Evolutionary conservation across 2,113 vertebrate genomes (phyloP), one percentile per base, ranked within the genome.

Genomic region (Dendrocopos noguchii): DNA sequence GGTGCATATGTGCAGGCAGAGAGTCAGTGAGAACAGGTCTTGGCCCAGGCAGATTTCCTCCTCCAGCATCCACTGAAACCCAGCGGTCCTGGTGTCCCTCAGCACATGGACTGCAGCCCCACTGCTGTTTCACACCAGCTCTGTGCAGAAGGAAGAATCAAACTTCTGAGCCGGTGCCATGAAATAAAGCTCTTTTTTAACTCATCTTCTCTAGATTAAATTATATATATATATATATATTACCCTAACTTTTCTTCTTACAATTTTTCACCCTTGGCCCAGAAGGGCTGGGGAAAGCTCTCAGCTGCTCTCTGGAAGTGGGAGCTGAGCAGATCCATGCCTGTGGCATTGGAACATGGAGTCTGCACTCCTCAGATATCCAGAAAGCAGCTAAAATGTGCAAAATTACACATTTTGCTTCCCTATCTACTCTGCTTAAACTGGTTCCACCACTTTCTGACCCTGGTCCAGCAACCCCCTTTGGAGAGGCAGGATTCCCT

Each of bases 51-150:
- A 80, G 65, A 34, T 61, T 27, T 19, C 4, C 53, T 46, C 22
- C 27, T 3, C 42, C 56, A 4, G 15, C 55, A 8, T 4, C 47
- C 76, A 2, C 8, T 4, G 1, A 8, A 53, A 52, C 8, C 2
- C 75, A 9, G 15, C 29, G 9, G 9, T 16, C 33, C n/a, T 5
- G 9, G 17, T 11, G 29, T 15, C 84, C 64, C 33, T 55, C 9
- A 0, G 66, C 0, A 1, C 7, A 1, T 6, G 44, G 64, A 3
- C 6, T 7, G 17, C 20, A 3, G 15, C 50, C 55, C 55, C 8
- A 1, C 42, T 6, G 15, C 59, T 18, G 25, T 36, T 15, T 17
- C 7, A 29, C 63, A 29, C 12, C 1, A 7, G 33, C 15, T 60
- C 33, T 64, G 36, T 5, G 20, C 55, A 6, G 25, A 1, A 24